Evolutionary conservation across 2,797 vertebrate species (phyloP).

Genomic region (Harpagifer antarcticus): DNA sequence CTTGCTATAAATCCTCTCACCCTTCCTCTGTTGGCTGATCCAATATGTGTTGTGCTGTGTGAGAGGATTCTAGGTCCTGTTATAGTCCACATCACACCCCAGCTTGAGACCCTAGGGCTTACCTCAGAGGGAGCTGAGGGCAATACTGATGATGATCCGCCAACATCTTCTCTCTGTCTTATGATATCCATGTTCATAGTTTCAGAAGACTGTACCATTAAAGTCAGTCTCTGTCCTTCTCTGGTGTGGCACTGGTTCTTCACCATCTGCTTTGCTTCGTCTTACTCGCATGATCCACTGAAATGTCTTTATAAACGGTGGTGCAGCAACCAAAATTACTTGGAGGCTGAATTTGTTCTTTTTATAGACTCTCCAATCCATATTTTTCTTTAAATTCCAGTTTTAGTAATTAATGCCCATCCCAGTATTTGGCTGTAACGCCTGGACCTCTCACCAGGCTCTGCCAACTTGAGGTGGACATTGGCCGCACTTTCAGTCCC

Average conservation of each 20-base stretch:
- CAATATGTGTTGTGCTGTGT: slow-evolving; percentile 40
- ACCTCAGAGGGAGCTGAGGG: slow-evolving; percentile 16
- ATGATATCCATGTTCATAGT: not conserved
- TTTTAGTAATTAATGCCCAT: slow-evolving; percentile 3
- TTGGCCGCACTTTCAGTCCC: slow-evolving; percentile 24
- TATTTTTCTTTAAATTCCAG: not conserved
- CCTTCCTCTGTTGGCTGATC: slow-evolving; percentile 33
- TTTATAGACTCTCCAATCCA: not conserved
- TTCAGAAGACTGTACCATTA: not conserved
- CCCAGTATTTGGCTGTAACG: no score
- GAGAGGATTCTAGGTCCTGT: slow-evolving; percentile 5
- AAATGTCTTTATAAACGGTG: slow-evolving; percentile 4
- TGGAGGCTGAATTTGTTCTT: not conserved
- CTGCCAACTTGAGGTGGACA: slow-evolving; percentile 34
- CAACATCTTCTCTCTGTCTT: not conserved
- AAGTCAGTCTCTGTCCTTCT: not conserved
- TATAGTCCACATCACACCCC: slow-evolving; percentile 7
- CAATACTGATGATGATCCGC: not conserved
- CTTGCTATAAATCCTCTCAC: slow-evolving; percentile 44
- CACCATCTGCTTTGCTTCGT: slow-evolving; percentile 21
- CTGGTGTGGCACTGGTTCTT: slow-evolving; percentile 5
- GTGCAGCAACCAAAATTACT: slow-evolving; percentile 3
- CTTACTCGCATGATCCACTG: not conserved
- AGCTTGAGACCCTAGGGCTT: not conserved
- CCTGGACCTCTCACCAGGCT: not conserved